Evolutionary conservation across 2,113 vertebrate genomes (phyloP).

Genomic region (Microcebus murinus): DNA sequence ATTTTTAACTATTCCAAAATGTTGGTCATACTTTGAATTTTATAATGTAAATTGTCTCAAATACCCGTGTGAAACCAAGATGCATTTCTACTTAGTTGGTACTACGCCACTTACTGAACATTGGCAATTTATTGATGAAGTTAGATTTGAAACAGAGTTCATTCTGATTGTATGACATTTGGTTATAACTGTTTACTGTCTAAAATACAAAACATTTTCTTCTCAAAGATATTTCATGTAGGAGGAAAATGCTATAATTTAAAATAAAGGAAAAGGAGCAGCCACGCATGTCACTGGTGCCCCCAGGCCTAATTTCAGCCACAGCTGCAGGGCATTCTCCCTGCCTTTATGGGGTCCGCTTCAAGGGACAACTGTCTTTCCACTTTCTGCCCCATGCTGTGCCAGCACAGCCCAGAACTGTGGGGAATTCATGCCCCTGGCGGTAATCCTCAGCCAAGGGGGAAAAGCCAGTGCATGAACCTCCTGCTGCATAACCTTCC

Average conservation of each 20-base stretch:
- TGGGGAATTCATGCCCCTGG: not conserved
- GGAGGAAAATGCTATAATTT: constrained; percentile 7
- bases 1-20: not conserved
- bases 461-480: not conserved
- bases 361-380: not conserved
- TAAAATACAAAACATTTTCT: not conserved
- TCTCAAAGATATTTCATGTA: not conserved
- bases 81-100: not conserved
- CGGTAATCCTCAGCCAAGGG: not conserved
- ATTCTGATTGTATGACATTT: not conserved
- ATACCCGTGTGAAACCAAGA: not conserved
- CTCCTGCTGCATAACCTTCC: not conserved
- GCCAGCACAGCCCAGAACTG: not conserved
- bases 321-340: not conserved
- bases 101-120: not conserved
- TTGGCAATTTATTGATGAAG: not conserved
- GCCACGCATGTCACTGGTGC: not conserved
- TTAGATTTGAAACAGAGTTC: not conserved
- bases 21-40: not conserved
- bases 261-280: not conserved
- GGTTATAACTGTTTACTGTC: not conserved
- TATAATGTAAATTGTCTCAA: not conserved
- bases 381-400: not conserved
- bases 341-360: not conserved
- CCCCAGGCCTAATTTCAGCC: not conserved